Percentiles rank a stretch among this genome's conserved stretches.
Conservation (phyloP, 2,888 invertebrate genomes). For the Agrypnus murinus region DNA sequence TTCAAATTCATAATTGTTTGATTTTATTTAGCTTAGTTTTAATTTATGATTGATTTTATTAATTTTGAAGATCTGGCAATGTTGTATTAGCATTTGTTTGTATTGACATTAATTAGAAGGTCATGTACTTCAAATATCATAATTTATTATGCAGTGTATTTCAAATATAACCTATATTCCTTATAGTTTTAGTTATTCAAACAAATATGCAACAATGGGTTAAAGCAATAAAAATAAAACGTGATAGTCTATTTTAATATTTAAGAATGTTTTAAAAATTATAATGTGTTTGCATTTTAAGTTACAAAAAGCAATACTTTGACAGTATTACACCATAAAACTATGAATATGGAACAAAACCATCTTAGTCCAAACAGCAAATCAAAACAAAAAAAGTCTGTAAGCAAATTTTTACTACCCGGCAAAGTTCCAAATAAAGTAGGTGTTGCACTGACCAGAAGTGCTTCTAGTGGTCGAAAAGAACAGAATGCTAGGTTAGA, state of each 20-base stretch:
- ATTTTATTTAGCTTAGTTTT: no score
- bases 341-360: slow-evolving; percentile 64
- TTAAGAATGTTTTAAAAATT: slow-evolving; percentile 3
- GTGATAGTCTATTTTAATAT: slow-evolving; percentile 29
- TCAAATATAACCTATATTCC: slow-evolving; percentile 29
- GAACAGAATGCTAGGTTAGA: slow-evolving; percentile 57
- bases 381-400: slow-evolving; percentile 65
- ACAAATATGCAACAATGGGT: slow-evolving; percentile 14
- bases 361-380: slow-evolving; percentile 59
- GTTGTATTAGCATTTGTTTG: slow-evolving; percentile 32
- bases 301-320: slow-evolving; percentile 14
- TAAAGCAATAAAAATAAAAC: slow-evolving; percentile 24
- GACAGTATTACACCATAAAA: slow-evolving; percentile 11
- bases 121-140: slow-evolving; percentile 20
- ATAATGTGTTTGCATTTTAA: not conserved
- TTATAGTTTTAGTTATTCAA: slow-evolving; percentile 32
- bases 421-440: slow-evolving; percentile 69
- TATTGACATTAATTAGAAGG: slow-evolving; percentile 44
- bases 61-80: slow-evolving; percentile 12
- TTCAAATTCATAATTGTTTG: no score
- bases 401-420: slow-evolving; percentile 66
- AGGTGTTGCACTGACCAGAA: slow-evolving; percentile 61
- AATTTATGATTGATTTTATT: no score
- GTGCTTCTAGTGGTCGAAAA: slow-evolving; percentile 46
- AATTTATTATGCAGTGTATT: not conserved